Evolutionary conservation across 2,888 invertebrate species (phyloP).

Genomic region (Heliconius sara): DNA sequence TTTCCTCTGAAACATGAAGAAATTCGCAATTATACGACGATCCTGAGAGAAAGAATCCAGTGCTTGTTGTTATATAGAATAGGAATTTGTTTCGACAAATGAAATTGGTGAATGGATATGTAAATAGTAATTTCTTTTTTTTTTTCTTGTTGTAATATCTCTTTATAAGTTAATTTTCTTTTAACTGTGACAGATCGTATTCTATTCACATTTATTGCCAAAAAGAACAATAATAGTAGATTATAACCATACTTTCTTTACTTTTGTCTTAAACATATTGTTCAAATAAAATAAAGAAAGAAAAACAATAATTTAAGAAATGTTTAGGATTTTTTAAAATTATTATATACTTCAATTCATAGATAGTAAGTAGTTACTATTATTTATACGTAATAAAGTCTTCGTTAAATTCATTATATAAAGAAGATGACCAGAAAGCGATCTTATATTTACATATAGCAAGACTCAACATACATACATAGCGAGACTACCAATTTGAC

Average conservation of each 20-base stretch:
- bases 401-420: too few relatives aligned
- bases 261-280: too few relatives aligned
- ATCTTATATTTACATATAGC: too few relatives aligned
- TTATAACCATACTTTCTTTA: too few relatives aligned
- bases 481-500: not conserved
- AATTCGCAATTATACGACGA: slow-evolving; percentile 33
- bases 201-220: not conserved
- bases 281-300: too few relatives aligned
- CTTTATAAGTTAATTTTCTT: not conserved
- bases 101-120: not conserved
- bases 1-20: slow-evolving; percentile 31
- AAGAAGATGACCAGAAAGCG: too few relatives aligned
- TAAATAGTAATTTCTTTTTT: not conserved
- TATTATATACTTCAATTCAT: too few relatives aligned
- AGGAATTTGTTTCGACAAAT: slow-evolving; percentile 6
- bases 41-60: slow-evolving; percentile 24
- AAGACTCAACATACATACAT: not conserved
- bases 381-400: too few relatives aligned
- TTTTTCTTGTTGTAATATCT: not conserved
- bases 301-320: too few relatives aligned
- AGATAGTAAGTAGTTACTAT: too few relatives aligned
- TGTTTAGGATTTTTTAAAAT: too few relatives aligned
- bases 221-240: not conserved
- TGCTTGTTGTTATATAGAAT: slow-evolving; percentile 26
- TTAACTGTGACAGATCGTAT: not conserved